Base-by-base conservation (phyloP, 1,140 invertebrate genomes). In the Drosophila prosaltans region DNA sequence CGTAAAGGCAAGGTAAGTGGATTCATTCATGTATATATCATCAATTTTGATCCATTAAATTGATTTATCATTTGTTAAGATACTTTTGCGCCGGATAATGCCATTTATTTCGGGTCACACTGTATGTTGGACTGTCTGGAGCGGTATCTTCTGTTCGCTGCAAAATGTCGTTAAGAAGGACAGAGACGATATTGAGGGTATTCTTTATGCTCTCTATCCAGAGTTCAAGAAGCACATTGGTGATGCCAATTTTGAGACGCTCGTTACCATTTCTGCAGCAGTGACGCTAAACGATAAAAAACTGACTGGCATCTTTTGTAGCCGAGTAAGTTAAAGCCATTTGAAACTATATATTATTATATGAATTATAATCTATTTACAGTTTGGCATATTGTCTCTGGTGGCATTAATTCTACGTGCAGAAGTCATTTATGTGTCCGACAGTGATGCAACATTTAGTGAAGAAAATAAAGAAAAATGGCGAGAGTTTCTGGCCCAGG, bases 1-100 rank as follows among this genome's bases (percentile, higher is more conserved):
- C 93, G 95, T 69, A 96, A 96, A 83, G 96, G 95, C 86, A 95
- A 95, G 93, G 95, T 96, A 90, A 86, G 74, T 85, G 51, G 2
- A 1, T 30, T 30, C 2, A 30, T 2, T 30, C 28, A 30, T 30
- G 0, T 30, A 2, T 30, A 30, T 30, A 4, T 30, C 4, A 2
- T 30, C 28, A 36, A 21, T 40, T 32, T 45, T 26, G 6, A n/a
- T 48, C 2, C 28, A 28, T 2, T 26, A n/a, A 24, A 63, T 3
- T 60, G n/a, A 63, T 69, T 78, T 16, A 16, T 16, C 16, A 84
- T 51, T 28, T 39, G 30, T 32, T 11, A 95, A 95, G 94, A 94
- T 93, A 75, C 90, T 95, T 51, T 85, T 95, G 51, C 89, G 95
- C 32, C 93, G 95, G 74, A 92, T 95, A 69, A 92, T 95, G 81